Base-by-base conservation (phyloP, 1,140 invertebrate genomes). In the Drosophila cardini region DNA sequence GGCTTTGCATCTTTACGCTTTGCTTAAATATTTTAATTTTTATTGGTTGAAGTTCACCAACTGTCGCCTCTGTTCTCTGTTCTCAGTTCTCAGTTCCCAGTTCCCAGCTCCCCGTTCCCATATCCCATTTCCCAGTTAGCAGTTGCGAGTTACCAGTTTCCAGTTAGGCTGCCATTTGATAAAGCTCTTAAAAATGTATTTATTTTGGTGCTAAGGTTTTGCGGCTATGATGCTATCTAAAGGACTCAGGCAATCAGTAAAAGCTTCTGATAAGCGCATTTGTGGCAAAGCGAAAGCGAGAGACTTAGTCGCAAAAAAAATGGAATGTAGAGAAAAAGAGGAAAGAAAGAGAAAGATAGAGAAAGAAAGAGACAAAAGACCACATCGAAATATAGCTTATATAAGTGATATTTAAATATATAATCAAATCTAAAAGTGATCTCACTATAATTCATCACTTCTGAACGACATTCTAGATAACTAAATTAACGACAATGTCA, bases 11-110 rank as follows among this genome's bases (percentile, higher is more conserved):
- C 84, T 80, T 89, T 87, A 77, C 83, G 76, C 84, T 84, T 84
- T 89, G 76, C 84, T 89, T 89, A 89, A 87, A 87, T 84, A 89
- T 89, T 87, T 87, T 87, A 87, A 87, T 87, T 89, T 87, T 87
- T 87, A 89, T 87, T 89, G 84, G 84, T 87, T 57, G 53, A 82
- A 87, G 84, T 87, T 87, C 83, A 40, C 69, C 73, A 80, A 80
- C 72, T 79, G 80, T 79, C 76, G 69, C 52, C 62, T 16, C 55
- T 36, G 48, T 43, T 42, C 4, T n/a, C 11, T n/a, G 40, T 42
- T 42, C 38, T 15, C 40, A n/a, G 11, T 43, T 26, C 40, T 43
- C 11, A 6, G 13, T 43, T n/a, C 11, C 10, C 34, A 10, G 34
- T 5, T 26, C 34, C 34, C 34, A 36, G 10, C 2, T 10, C 34